Conservation (phyloP, 1,140 invertebrate species). For the Tyrophagus putrescentiae region DNA sequence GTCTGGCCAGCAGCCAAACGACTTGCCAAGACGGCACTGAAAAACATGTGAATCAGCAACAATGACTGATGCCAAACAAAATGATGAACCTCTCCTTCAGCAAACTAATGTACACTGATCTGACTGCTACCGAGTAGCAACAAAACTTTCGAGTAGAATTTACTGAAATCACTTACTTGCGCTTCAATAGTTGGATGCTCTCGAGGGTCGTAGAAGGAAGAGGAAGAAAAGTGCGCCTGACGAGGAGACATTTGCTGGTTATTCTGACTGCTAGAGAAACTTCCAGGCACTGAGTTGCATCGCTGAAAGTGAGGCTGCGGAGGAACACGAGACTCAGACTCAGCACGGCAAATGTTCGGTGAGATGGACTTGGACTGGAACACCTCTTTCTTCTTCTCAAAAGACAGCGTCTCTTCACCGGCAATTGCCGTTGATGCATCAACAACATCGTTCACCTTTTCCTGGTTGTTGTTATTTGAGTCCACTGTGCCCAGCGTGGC, state of each 20-base stretch:
- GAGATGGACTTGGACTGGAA: not conserved
- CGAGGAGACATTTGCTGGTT: not conserved
- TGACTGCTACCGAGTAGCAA: no score
- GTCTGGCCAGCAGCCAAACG: not conserved
- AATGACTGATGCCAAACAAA: no score
- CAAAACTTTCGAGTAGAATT: no score
- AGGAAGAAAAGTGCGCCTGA: not conserved
- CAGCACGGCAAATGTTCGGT: not conserved
- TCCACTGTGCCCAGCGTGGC: not conserved
- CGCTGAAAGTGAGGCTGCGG: constrained; percentile 10
- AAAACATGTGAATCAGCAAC: not conserved
- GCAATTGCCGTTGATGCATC: not conserved
- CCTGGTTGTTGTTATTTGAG: constrained; percentile 2
- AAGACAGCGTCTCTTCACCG: not conserved
- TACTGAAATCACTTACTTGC: constrained; percentile 2
- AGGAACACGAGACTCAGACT: not conserved
- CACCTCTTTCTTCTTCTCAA: not conserved
- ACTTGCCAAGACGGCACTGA: not conserved
- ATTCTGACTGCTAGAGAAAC: not conserved
- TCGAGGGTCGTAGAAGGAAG: constrained; percentile 16
- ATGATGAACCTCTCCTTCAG: no score
- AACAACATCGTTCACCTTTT: not conserved
- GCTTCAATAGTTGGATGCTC: constrained; percentile 10
- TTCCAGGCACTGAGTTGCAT: not conserved
- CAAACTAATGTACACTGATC: no score